Evolutionary conservation across 2,888 invertebrate species (phyloP), one percentile per base, ranked within the genome.

Genomic region (Sphaerophoria rueppellii): DNA sequence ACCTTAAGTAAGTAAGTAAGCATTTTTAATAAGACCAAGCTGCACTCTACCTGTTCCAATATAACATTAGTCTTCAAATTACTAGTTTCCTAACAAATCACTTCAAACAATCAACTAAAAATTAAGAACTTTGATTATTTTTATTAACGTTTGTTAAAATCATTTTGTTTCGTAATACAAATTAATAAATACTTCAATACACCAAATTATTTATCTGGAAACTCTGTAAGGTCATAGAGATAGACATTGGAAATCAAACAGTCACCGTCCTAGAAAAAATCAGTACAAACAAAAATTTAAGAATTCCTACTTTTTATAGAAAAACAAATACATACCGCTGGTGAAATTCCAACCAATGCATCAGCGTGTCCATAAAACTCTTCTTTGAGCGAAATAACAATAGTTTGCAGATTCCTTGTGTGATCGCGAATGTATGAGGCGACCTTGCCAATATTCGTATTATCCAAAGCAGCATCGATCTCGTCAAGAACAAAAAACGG

Each of bases 401-500:
- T 99, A 86, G 98, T 98, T 93, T 99, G 99, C 89, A 99, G 94
- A 71, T 95, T 95, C 88, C 94, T 95, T 67, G 96, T 96, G 92
- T 98, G 97, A 90, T 97, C 96, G 87, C 97, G 94, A 91, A 99
- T 99, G 92, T 98, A 99, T 82, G 97, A 96, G 6, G 99, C 99
- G 60, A 99, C 99, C 94, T 99, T 99, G 89, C 98, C 97, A 91
- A 99, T 99, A 92, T 99, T 99, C 6, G 99, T 99, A 93, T 99
- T 99, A 93, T 99, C 99, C 82, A 99, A 93, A 70, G 99, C 99
- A 43, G 99, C 99, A 93, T 99, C 99, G 87, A 99, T 99, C 93
- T 99, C 99, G 93, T 99, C 99, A 89, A 99, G 93, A 24, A 99
- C 98, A 93, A 99, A 99, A 93, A 99, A 99, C 12, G 99, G 99